These are phyloP conservation scores for Listronotus bonariensis DNA, from an alignment of 1,140 invertebrate species.

Conservation along the genomic window DNA sequence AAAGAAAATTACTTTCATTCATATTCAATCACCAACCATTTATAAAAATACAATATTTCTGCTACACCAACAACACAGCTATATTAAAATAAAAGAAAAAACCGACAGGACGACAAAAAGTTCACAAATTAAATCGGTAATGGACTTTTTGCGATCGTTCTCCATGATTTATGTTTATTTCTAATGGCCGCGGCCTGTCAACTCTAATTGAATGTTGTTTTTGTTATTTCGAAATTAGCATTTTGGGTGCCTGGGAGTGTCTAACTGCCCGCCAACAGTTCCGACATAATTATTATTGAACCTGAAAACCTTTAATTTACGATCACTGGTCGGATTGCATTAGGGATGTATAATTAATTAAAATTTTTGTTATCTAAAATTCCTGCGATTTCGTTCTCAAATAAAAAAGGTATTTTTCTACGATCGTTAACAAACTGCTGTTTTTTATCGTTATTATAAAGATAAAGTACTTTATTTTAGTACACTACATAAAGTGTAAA, in stretches of 20 bases:
- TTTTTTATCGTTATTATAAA: no score
- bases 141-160: conserved; percentile 26
- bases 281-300: conserved; percentile 3
- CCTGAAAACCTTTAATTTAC: conserved; percentile 1
- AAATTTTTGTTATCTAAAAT: no score
- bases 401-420: no score
- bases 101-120: conserved; percentile 11
- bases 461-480: no score
- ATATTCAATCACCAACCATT: no score
- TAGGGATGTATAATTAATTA: not conserved
- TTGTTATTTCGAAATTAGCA: conserved; percentile 43
- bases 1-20: no score
- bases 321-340: not conserved
- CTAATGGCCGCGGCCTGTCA: conserved; percentile 41
- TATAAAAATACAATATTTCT: no score
- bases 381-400: no score
- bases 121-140: conserved; percentile 36
- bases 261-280: not conserved
- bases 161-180: conserved; percentile 41
- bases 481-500: no score
- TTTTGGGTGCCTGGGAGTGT: conserved; percentile 20
- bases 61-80: not conserved
- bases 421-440: no score
- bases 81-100: conserved; percentile 1
- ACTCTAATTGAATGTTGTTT: conserved; percentile 44